These are phyloP conservation scores for Mythimna loreyi DNA, from an alignment of 2,888 invertebrate genomes.

Conservation along the genomic window DNA sequence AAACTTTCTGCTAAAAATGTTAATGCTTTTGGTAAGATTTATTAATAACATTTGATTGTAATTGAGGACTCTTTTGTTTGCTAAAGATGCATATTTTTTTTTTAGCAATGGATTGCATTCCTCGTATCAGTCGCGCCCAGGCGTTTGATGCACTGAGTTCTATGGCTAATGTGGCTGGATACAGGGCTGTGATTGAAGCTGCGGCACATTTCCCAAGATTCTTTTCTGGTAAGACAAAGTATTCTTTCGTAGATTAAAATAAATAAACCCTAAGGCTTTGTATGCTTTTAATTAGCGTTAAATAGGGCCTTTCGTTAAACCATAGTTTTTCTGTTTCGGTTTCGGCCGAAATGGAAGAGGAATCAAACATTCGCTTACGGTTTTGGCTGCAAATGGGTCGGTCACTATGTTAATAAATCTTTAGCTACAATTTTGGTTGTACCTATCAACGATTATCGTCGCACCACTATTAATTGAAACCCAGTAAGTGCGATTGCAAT, in stretches of 20 bases:
- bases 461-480: constrained; percentile 11
- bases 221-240: constrained; percentile 93
- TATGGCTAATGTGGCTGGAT: constrained; percentile 97
- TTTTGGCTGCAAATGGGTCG: too few species aligned
- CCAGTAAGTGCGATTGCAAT: constrained; percentile 20
- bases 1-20: constrained; percentile 93
- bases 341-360: too few species aligned
- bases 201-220: constrained; percentile 97
- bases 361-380: too few species aligned
- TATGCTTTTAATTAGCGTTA: constrained; percentile 1
- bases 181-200: constrained; percentile 97
- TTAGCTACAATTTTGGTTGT: not conserved
- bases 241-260: constrained; percentile 2
- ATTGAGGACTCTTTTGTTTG: too few species aligned
- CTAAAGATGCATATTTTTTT: constrained; percentile 44
- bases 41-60: not conserved
- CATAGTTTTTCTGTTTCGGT: not conserved
- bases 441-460: not conserved
- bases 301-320: constrained; percentile 1
- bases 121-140: constrained; percentile 96
- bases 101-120: constrained; percentile 96
- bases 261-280: not conserved
- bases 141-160: constrained; percentile 97
- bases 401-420: not conserved
- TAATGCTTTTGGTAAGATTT: constrained; percentile 94